phyloP scores from a whole-genome alignment of 2,113 vertebrate species.

The Xenus cinereus region DNA sequence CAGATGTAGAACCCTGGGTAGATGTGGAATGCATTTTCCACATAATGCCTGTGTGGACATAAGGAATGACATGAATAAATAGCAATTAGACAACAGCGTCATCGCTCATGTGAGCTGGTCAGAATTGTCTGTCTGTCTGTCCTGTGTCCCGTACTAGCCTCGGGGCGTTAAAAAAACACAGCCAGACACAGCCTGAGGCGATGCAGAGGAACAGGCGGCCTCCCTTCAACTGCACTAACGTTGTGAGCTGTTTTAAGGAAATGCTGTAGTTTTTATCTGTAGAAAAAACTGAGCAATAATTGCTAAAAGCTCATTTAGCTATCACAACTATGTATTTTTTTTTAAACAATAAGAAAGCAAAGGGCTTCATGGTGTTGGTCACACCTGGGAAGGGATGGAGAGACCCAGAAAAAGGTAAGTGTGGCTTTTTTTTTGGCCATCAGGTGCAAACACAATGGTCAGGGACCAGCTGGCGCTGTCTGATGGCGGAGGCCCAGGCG shows the following conservation, averaged over 20 bases:
- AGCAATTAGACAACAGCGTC: constrained; percentile 51
- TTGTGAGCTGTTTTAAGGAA: neutral
- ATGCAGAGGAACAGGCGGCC: neutral
- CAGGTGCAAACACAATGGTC: neutral
- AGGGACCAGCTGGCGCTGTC: too few species aligned
- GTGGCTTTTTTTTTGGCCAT: neutral
- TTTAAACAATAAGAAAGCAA: neutral
- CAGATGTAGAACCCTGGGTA: constrained; percentile 72
- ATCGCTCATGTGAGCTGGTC: neutral
- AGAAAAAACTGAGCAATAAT: neutral
- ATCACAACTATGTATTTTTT: accelerated
- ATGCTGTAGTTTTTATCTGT: neutral
- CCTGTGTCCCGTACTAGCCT: neutral
- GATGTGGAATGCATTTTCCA: constrained; percentile 60
- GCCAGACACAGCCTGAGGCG: neutral
- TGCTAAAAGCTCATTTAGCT: neutral
- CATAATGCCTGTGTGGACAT: constrained; percentile 62
- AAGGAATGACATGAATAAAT: constrained; percentile 65
- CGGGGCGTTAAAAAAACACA: accelerated
- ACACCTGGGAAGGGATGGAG: neutral
- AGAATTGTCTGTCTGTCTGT: neutral
- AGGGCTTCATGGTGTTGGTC: neutral
- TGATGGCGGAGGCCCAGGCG: accelerated
- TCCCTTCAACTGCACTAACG: neutral
- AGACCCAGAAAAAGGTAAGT: neutral